Conservation (phyloP, 2,888 invertebrate genomes). For the Pediacus dermestoides region DNA sequence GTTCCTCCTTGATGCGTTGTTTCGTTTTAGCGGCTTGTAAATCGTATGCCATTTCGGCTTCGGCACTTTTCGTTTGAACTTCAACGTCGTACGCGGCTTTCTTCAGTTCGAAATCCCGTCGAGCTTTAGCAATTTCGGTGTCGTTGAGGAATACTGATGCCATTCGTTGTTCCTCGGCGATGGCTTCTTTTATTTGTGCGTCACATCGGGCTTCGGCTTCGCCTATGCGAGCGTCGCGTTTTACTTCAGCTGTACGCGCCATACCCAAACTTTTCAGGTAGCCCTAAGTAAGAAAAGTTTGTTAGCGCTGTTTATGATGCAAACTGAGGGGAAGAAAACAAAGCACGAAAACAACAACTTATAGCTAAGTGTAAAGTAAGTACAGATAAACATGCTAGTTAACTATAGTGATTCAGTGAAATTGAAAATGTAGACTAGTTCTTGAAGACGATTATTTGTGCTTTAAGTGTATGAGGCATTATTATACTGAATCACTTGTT, state of each 20-base stretch:
- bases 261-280: constrained; percentile 92
- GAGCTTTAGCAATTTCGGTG: constrained; percentile 95
- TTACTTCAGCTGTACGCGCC: constrained; percentile 93
- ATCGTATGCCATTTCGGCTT: constrained; percentile 91
- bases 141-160: constrained; percentile 91
- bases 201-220: constrained; percentile 95
- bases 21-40: constrained; percentile 94
- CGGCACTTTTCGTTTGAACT: constrained; percentile 91
- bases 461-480: too few relatives aligned
- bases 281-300: constrained; percentile 58
- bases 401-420: too few relatives aligned
- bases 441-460: too few relatives aligned
- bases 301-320: neutral
- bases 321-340: neutral
- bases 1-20: constrained; percentile 87
- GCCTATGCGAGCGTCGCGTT: constrained; percentile 93
- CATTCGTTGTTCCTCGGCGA: constrained; percentile 96
- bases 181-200: constrained; percentile 89
- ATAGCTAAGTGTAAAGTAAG: too few relatives aligned
- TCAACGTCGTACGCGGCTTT: constrained; percentile 97
- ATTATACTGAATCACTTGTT: too few relatives aligned
- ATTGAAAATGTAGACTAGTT: too few relatives aligned
- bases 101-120: constrained; percentile 93
- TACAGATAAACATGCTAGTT: too few relatives aligned
- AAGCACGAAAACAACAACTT: constrained; percentile 7